Evolutionary conservation across 2,797 vertebrate species (phyloP), one percentile per base, ranked within the genome.

Genomic region (Serranus cabrilla): DNA sequence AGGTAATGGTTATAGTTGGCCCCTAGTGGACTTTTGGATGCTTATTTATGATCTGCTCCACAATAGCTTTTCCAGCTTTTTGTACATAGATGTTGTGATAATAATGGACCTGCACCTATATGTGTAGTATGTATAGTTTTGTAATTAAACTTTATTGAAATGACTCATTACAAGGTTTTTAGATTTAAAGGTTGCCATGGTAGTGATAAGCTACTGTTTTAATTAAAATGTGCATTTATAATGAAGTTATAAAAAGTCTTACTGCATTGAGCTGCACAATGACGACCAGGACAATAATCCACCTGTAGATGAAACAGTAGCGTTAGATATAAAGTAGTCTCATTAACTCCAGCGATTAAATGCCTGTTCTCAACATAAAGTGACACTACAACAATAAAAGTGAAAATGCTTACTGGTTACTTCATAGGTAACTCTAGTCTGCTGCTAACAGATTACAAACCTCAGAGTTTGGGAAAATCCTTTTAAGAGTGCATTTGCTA

Each of bases 231-330:
- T 31, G 14, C 37, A 18, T 27, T 3, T 68, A 10, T 16, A 58
- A 55, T 62, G 18, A 34, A 59, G 2, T 14, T 50, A 49, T 42
- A 45, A 51, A 49, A 61, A 18, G 18, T 78, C 92, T 94, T 87
- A 94, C 93, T 79, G 91, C 87, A 23, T 55, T 74, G 58, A 88
- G 74, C 40, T 81, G 81, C 52, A 76, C 71, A 68, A 63, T 50
- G 50, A 90, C 17, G 40, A 76, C 50, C 47, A 91, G 50, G 37
- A 82, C 25, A 17, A 90, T 51, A 45, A 88, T 85, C 85, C 89
- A 91, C 80, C 93, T 94, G 88, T 40, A 52, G 76, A 87, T 31
- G 11, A 1, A 74, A 77, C 10, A 78, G 27, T 4, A 4, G 5
- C 10, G 13, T 51, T 13, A 20, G 11, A 67, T 51, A 40, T 43